Evolutionary conservation across 2,113 vertebrate genomes (phyloP).

Genomic region (Fregetta grallaria): DNA sequence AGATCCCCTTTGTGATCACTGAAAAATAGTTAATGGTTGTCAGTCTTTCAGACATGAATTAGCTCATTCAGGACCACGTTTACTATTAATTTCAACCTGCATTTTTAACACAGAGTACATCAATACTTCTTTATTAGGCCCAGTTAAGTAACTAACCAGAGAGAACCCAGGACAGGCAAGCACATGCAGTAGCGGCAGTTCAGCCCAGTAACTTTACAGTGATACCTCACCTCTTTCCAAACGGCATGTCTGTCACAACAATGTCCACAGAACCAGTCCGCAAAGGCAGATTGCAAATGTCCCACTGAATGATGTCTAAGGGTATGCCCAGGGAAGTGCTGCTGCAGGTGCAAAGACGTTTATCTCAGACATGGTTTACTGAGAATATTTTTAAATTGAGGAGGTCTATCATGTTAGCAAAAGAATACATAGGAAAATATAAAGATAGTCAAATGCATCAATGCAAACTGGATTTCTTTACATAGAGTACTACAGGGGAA

Average conservation of each 20-base stretch:
- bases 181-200: fast-evolving
- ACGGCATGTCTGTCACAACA: slow-evolving; percentile 95
- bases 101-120: fast-evolving
- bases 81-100: background rate
- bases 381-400: background rate
- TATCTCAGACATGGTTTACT: background rate
- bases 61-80: background rate
- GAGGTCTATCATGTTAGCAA: background rate
- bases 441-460: background rate
- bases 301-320: slow-evolving; percentile 90
- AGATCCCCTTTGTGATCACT: background rate
- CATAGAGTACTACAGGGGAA: background rate
- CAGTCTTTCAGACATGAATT: background rate
- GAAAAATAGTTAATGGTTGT: background rate
- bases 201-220: background rate
- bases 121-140: background rate
- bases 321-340: slow-evolving; percentile 78
- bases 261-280: slow-evolving; percentile 88
- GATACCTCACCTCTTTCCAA: slow-evolving; percentile 89
- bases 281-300: slow-evolving; percentile 87
- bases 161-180: background rate
- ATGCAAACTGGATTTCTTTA: background rate
- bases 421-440: background rate
- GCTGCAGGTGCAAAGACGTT: slow-evolving; percentile 33
- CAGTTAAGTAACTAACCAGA: fast-evolving